These are phyloP conservation scores for Crocuta crocuta DNA, from an alignment of 2,113 vertebrate species.

Conservation along the genomic window DNA sequence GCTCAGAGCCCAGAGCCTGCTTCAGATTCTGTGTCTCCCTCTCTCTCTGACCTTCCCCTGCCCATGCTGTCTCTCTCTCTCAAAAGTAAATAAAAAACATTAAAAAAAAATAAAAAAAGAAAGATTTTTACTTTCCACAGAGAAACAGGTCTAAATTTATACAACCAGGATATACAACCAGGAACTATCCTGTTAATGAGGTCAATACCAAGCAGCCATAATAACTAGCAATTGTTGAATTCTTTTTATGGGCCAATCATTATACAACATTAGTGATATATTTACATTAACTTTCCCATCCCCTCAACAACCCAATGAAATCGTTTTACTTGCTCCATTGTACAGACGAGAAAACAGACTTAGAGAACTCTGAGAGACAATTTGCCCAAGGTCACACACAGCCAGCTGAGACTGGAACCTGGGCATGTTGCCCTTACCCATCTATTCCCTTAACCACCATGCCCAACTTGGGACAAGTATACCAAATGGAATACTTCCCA, in stretches of 20 bases:
- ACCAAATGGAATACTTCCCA: constrained; percentile 35
- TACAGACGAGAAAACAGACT: constrained; percentile 47
- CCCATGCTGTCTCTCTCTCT: too few relatives aligned
- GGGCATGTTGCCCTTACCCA: background rate
- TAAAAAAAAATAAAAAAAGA: too few relatives aligned
- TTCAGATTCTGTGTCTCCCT: too few relatives aligned
- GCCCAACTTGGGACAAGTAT: constrained; percentile 30
- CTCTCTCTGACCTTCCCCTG: too few relatives aligned
- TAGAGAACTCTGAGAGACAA: background rate
- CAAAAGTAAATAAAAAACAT: too few relatives aligned
- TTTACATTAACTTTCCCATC: background rate
- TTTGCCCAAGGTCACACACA: background rate
- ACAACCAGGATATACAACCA: background rate
- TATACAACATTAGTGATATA: background rate
- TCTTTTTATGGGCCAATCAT: background rate
- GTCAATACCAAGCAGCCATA: background rate
- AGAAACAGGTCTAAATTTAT: background rate
- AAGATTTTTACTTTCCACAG: background rate
- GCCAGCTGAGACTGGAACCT: background rate
- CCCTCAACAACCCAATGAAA: background rate
- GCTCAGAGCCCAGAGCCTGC: too few relatives aligned
- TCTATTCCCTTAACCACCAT: background rate
- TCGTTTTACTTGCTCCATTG: background rate
- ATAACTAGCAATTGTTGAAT: background rate
- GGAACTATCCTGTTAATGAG: background rate